Percentiles rank a stretch among this genome's conserved stretches.
phyloP scores from a whole-genome alignment of 2,113 vertebrate species.

The Vombatus ursinus region DNA sequence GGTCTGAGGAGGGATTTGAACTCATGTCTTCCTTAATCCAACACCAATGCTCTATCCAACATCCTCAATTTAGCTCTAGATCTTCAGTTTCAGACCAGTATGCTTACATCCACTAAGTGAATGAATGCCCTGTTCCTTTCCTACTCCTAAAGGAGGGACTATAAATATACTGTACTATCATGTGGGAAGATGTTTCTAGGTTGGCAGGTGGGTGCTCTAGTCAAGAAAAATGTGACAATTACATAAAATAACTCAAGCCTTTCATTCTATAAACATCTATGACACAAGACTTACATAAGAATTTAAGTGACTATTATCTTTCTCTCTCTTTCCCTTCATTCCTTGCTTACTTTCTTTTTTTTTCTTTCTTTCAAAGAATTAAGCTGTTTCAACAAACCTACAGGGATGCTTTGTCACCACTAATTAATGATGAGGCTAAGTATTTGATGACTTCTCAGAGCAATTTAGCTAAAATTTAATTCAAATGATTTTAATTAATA shows the following conservation, averaged over 20 bases:
- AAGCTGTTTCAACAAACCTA: slow-evolving; percentile 21
- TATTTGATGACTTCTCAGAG: background rate
- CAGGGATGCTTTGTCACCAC: background rate
- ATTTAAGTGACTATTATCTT: background rate
- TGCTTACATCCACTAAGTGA: background rate
- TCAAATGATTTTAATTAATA: slow-evolving; percentile 45
- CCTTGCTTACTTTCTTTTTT: background rate
- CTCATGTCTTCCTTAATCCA: background rate
- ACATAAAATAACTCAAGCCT: background rate
- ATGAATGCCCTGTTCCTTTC: background rate
- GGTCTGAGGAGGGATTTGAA: background rate
- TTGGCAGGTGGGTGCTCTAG: background rate
- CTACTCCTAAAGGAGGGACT: background rate
- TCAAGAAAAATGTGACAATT: background rate
- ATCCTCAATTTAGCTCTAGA: background rate
- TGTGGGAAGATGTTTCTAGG: background rate
- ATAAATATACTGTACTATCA: background rate
- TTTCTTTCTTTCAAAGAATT: slow-evolving; percentile 1
- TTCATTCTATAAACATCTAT: background rate
- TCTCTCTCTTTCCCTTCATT: background rate
- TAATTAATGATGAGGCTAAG: slow-evolving; percentile 8
- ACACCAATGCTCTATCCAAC: background rate
- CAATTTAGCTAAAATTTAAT: slow-evolving; percentile 24
- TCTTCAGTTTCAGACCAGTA: background rate
- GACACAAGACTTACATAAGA: background rate